These are phyloP conservation scores for Bombus waltoni DNA, from an alignment of 1,140 invertebrate species.

Conservation along the genomic window DNA sequence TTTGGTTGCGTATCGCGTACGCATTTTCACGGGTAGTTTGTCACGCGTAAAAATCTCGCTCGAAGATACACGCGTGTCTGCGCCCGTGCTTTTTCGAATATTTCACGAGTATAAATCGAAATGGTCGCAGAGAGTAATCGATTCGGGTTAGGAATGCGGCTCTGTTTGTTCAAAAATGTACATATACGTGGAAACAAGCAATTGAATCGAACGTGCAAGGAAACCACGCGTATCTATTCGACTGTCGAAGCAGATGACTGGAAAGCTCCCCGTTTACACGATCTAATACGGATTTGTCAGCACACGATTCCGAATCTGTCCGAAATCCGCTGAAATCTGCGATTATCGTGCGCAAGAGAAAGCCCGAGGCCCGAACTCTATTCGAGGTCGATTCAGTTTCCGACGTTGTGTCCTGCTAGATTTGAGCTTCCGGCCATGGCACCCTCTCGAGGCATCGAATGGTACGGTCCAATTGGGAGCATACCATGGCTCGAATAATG, in stretches of 20 bases:
- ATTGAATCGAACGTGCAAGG: conserved; percentile 50
- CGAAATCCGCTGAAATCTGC: conserved; percentile 67
- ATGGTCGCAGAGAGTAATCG: conserved; percentile 6
- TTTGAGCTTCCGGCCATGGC: conserved; percentile 60
- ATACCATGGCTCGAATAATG: conserved; percentile 61
- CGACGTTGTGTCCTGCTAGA: conserved; percentile 56
- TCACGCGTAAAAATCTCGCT: background rate
- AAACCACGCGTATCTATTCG: conserved; percentile 34
- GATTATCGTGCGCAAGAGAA: conserved; percentile 59
- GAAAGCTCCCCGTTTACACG: conserved; percentile 57
- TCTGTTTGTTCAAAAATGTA: conserved; percentile 49
- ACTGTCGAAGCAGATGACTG: conserved; percentile 10
- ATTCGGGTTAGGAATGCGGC: background rate
- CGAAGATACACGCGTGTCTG: background rate
- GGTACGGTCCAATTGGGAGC: conserved; percentile 56
- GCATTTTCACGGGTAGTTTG: conserved; percentile 5
- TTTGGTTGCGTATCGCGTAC: background rate
- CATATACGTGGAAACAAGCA: conserved; percentile 47
- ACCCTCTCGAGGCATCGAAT: conserved; percentile 62
- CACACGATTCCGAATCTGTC: conserved; percentile 53
- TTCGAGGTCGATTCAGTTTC: conserved; percentile 60
- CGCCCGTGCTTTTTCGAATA: background rate
- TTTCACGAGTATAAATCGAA: background rate
- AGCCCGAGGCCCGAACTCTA: conserved; percentile 47
- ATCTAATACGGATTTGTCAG: conserved; percentile 69